Evolutionary conservation across 2,113 vertebrate species (phyloP), one percentile per base, ranked within the genome.

Genomic region (Grantiella picta): DNA sequence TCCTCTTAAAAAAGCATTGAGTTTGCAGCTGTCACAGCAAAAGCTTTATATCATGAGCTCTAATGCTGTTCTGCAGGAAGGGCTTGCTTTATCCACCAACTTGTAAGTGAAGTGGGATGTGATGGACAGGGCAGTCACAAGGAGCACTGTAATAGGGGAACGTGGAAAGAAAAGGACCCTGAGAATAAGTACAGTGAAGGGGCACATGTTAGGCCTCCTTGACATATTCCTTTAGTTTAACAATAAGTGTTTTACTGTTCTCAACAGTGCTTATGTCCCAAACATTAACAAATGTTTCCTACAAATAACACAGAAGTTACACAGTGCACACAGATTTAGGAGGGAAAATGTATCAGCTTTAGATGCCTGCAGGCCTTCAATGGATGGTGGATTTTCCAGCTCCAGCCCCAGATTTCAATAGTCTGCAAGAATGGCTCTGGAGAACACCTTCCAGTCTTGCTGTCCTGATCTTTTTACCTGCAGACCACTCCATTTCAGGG

Each of bases 391-490:
- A 19, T 86, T 63, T 86, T 94, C 27, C 28, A 44, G 22, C 12
- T 76, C 4, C 2, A 33, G 20, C 7, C 28, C 2, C 31, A 44
- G 17, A 36, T 75, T 70, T 60, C 3, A 3, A 42, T 16, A 0
- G 7, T 44, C 35, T 83, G 33, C 33, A 94, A 33, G 20, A 12
- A 72, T 16, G 17, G 35, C 5, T 80, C 81, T 42, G 27, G 25
- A 86, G 36, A 86, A 54, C 0, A 2, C 11, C 27, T 28, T 72
- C 64, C 49, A 20, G 19, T 90, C 66, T 70, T 10, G 0, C n/a
- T 1, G 0, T 53, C 49, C 57, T 79, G 66, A 29, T 66, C 0
- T 0, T 52, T 78, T 78, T 78, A 44, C 49, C n/a, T 66, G 33
- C 28, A 92, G 49, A 24, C 16, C 57, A 20, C 56, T 94, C 64